These are phyloP conservation scores for Ostrea denselamellosa DNA, from an alignment of 1,140 invertebrate genomes.

Conservation along the genomic window DNA sequence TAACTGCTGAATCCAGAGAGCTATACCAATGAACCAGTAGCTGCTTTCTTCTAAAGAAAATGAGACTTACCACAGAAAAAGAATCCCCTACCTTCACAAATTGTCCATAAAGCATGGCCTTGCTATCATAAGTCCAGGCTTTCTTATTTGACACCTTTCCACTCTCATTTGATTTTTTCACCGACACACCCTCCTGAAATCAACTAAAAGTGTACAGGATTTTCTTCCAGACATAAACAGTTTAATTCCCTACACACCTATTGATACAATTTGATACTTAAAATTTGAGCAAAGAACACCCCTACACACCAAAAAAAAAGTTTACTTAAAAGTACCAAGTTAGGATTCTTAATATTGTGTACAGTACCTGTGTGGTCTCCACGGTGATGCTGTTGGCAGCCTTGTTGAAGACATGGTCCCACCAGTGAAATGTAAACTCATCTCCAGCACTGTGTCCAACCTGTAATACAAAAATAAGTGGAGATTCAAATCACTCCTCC, in stretches of 20 bases:
- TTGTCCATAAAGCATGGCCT: conserved; percentile 78
- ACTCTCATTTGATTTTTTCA: conserved; percentile 77
- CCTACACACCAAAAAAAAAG: too few relatives aligned
- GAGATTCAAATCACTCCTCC: too few relatives aligned
- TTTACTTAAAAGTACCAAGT: too few relatives aligned
- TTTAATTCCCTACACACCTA: too few relatives aligned
- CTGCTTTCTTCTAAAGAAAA: too few relatives aligned
- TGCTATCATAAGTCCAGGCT: conserved; percentile 59
- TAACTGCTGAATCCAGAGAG: too few relatives aligned
- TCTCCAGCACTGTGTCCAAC: conserved; percentile 86
- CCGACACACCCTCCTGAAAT: conserved; percentile 73
- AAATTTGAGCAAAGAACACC: too few relatives aligned
- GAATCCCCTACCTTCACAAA: conserved; percentile 80
- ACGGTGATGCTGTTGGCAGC: conserved; percentile 85
- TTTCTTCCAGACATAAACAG: too few relatives aligned
- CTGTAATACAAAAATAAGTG: conserved; percentile 53
- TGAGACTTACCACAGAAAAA: too few relatives aligned
- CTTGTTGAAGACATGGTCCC: conserved; percentile 88
- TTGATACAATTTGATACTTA: too few relatives aligned
- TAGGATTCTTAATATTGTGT: not conserved
- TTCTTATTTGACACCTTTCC: conserved; percentile 52
- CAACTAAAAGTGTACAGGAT: not conserved
- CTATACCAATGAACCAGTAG: too few relatives aligned
- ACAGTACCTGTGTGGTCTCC: conserved; percentile 65
- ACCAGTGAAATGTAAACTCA: conserved; percentile 89